A percentile compares a stretch with the other conserved stretches of the same genome.
Evolutionary conservation across 2,888 invertebrate genomes (phyloP).

Genomic region (Mechanitis mazaeus): DNA sequence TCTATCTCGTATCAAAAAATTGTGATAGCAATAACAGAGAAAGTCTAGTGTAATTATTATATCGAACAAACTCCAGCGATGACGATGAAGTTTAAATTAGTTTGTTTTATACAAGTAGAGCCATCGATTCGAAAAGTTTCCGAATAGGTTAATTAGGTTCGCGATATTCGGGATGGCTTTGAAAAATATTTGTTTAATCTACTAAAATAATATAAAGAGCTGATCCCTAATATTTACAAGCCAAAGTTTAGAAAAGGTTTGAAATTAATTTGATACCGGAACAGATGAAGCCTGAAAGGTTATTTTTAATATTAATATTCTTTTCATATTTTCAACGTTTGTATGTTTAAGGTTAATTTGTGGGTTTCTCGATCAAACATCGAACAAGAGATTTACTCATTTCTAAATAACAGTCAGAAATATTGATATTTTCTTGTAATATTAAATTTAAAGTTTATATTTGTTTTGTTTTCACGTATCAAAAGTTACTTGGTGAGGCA

Average conservation of each 20-base stretch:
- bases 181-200: conserved; percentile 33
- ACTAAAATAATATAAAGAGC: conserved; percentile 29
- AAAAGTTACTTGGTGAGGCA: conserved; percentile 16
- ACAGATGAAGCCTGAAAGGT: conserved; percentile 7
- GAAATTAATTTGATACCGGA: conserved; percentile 26
- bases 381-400: too few relatives aligned
- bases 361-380: too few relatives aligned
- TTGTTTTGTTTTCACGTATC: conserved; percentile 11
- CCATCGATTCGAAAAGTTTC: conserved; percentile 38
- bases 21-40: conserved; percentile 9
- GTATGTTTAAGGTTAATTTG: too few relatives aligned
- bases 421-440: not conserved
- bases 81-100: conserved; percentile 36
- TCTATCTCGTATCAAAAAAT: conserved; percentile 7
- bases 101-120: conserved; percentile 36
- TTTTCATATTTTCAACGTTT: not conserved
- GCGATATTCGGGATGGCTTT: conserved; percentile 29
- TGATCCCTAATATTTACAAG: conserved; percentile 29
- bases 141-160: conserved; percentile 39
- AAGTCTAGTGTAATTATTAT: conserved; percentile 22
- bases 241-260: conserved; percentile 25
- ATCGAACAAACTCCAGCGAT: conserved; percentile 20
- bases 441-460: conserved; percentile 15
- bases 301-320: conserved; percentile 1
- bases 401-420: not conserved